Percentiles rank a stretch among this genome's conserved stretches.
phyloP scores from a whole-genome alignment of 2,888 invertebrate species.

The Epistrophe eligans region DNA sequence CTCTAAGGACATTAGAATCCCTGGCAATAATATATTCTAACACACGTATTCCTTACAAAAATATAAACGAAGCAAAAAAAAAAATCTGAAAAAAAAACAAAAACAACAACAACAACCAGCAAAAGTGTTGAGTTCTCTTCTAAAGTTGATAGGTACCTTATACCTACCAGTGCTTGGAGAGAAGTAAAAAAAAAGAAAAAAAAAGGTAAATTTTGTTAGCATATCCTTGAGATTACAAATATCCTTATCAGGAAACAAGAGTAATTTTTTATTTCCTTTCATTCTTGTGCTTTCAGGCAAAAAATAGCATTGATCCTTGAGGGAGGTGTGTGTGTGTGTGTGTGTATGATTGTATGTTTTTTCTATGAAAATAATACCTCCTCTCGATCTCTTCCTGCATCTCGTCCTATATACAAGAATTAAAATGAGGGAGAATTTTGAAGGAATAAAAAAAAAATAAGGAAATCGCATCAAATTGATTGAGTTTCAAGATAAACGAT shows the following conservation, averaged over 20 bases:
- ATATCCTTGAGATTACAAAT: slow-evolving; percentile 56
- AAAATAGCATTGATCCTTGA: slow-evolving; percentile 40
- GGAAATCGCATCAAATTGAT: slow-evolving; percentile 57
- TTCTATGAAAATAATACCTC: not conserved
- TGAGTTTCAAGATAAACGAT: slow-evolving; percentile 34
- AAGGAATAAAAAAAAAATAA: slow-evolving; percentile 19
- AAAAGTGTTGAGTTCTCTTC: slow-evolving; percentile 1
- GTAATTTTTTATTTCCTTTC: slow-evolving; percentile 36
- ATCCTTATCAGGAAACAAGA: slow-evolving; percentile 59
- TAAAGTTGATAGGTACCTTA: not conserved
- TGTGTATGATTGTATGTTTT: not conserved
- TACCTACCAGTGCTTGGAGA: not conserved
- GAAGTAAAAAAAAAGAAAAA: too few relatives aligned
- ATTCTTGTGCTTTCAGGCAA: slow-evolving; percentile 23
- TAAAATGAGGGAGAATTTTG: slow-evolving; percentile 1
- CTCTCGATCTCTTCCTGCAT: not conserved
- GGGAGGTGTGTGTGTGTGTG: not conserved
- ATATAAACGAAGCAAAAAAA: not conserved
- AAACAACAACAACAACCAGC: not conserved
- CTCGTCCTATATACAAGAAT: not conserved
- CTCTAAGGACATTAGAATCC: slow-evolving; percentile 45
- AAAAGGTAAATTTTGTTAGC: slow-evolving; percentile 50
- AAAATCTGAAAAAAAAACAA: not conserved
- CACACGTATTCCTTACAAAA: slow-evolving; percentile 19
- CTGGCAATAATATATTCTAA: slow-evolving; percentile 49